Conservation (phyloP, 2,113 vertebrate genomes). For the Poecile atricapillus region DNA sequence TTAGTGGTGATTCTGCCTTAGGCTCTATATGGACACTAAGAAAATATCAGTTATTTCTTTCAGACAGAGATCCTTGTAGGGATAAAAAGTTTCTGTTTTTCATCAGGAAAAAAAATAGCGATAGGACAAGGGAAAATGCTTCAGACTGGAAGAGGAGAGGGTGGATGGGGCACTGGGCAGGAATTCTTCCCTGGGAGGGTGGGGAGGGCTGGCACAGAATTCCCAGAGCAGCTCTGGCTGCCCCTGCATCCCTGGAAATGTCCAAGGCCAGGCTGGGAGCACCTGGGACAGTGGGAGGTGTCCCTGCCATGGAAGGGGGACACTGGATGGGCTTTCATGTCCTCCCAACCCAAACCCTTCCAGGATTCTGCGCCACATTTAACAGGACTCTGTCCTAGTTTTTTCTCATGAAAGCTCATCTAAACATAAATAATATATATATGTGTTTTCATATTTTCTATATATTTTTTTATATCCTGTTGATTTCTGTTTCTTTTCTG, state of each 20-base stretch:
- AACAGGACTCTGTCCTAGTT: background rate
- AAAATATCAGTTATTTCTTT: background rate
- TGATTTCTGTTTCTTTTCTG: background rate
- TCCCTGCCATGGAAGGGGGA: background rate
- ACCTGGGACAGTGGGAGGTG: background rate
- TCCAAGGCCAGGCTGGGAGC: background rate
- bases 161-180: background rate
- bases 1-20: background rate
- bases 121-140: too few species aligned
- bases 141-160: background rate
- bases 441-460: background rate
- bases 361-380: background rate
- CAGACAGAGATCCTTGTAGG: background rate
- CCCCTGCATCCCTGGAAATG: background rate
- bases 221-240: background rate
- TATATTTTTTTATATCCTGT: too few species aligned
- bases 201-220: background rate
- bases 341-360: background rate
- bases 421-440: background rate
- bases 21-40: background rate
- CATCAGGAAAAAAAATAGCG: background rate
- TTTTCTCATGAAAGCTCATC: background rate
- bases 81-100: background rate
- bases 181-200: rapidly evolving
- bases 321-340: rapidly evolving